These are phyloP conservation scores for Aptenodytes patagonicus DNA, from an alignment of 2,113 vertebrate species.

Conservation along the genomic window DNA sequence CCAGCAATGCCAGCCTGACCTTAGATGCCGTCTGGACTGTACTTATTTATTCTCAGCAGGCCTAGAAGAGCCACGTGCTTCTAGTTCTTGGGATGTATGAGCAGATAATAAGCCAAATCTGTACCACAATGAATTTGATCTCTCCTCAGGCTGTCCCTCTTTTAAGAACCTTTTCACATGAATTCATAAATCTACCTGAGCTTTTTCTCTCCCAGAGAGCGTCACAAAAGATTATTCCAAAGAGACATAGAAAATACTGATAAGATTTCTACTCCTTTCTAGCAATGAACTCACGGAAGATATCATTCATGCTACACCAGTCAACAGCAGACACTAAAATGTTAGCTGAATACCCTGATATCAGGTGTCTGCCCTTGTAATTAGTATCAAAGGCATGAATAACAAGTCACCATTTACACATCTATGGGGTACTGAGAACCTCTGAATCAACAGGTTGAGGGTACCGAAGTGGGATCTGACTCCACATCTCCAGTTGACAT, in stretches of 20 bases:
- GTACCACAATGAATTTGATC: not conserved
- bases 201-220: not conserved
- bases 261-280: not conserved
- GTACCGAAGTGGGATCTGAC: not conserved
- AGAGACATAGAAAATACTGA: not conserved
- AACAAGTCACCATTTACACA: not conserved
- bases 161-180: not conserved
- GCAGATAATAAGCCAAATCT: not conserved
- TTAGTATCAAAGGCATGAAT: not conserved
- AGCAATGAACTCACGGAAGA: not conserved
- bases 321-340: not conserved
- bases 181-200: not conserved
- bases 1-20: not conserved
- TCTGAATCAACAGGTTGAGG: not conserved
- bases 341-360: not conserved
- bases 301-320: not conserved
- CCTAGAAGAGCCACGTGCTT: not conserved
- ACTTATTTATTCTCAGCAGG: not conserved
- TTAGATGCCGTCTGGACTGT: slow-evolving; percentile 7
- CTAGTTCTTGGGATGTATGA: not conserved
- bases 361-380: not conserved
- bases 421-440: not conserved
- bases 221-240: not conserved
- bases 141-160: not conserved
- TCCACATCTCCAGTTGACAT: not conserved